Percentiles rank a stretch among this genome's conserved stretches.
Evolutionary conservation across 2,113 vertebrate genomes (phyloP).

Genomic region (Baryphthengus martii): DNA sequence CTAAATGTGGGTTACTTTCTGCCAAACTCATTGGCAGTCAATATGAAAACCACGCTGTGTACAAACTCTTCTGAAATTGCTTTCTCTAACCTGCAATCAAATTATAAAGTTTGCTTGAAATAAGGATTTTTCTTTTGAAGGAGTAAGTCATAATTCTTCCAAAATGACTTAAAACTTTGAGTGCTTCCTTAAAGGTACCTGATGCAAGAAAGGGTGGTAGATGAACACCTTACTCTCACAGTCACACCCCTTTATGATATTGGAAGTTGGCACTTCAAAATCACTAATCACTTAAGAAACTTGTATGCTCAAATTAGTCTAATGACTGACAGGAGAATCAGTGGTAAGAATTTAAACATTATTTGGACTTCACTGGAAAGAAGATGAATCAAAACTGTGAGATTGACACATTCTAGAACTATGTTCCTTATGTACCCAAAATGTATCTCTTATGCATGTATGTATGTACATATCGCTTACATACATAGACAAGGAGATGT

Average conservation of each 20-base stretch:
- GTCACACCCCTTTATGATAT: not conserved
- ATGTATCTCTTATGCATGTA: no score
- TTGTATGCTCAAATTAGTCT: not conserved
- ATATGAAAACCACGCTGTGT: conserved; percentile 6
- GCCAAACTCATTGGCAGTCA: conserved; percentile 1
- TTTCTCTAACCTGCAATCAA: conserved; percentile 26
- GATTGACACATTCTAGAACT: not conserved
- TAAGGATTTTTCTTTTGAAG: not conserved
- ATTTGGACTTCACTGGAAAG: not conserved
- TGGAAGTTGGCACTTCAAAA: not conserved
- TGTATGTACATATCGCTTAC: no score
- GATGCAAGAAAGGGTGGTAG: not conserved
- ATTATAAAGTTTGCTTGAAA: not conserved
- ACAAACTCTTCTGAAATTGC: conserved; percentile 19
- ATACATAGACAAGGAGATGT: no score
- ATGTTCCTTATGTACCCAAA: not conserved
- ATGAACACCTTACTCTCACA: not conserved
- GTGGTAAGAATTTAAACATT: not conserved
- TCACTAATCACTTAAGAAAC: not conserved
- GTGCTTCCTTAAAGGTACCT: not conserved
- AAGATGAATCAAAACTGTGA: not conserved
- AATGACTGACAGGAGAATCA: not conserved
- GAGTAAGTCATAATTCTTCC: not conserved
- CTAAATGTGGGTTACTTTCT: not conserved
- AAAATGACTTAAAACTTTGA: not conserved